Percentiles rank a stretch among this genome's conserved stretches.
These are phyloP conservation scores for Siderastrea siderea DNA, from an alignment of 92 coral and sea anemone species.

Conservation along the genomic window DNA sequence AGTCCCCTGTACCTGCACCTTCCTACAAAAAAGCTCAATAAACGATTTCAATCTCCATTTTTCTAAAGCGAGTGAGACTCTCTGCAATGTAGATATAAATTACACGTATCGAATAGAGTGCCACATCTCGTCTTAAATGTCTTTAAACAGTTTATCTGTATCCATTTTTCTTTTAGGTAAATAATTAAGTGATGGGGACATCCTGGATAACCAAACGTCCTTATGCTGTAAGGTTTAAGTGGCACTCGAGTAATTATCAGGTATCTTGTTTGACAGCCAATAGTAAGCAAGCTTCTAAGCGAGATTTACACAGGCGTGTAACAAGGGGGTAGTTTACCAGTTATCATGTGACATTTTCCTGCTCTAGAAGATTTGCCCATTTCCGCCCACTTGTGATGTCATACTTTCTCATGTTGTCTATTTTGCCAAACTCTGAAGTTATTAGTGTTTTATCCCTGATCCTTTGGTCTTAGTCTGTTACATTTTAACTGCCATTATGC, in stretches of 20 bases:
- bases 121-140: not conserved
- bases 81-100: not conserved
- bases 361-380: not conserved
- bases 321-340: conserved; percentile 44
- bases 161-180: not conserved
- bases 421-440: not conserved
- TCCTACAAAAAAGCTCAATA: too few species aligned
- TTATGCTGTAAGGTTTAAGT: conserved; percentile 2
- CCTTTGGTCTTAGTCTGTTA: conserved; percentile 2
- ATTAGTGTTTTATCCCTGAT: not conserved
- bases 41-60: too few species aligned
- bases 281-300: not conserved
- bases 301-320: not conserved
- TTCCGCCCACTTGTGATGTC: conserved; percentile 47
- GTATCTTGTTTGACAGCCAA: conserved; percentile 27
- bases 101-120: not conserved
- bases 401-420: conserved; percentile 30
- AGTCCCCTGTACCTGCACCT: too few species aligned
- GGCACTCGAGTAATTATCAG: conserved; percentile 38
- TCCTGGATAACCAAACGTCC: not conserved
- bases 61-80: too few species aligned
- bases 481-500: conserved; percentile 11
- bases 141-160: not conserved
- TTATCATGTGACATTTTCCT: conserved; percentile 21
- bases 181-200: not conserved